A percentile compares a stretch with the other conserved stretches of the same genome.
Evolutionary conservation across 2,797 vertebrate genomes (phyloP).

Genomic region (Neostethus bicornis): DNA sequence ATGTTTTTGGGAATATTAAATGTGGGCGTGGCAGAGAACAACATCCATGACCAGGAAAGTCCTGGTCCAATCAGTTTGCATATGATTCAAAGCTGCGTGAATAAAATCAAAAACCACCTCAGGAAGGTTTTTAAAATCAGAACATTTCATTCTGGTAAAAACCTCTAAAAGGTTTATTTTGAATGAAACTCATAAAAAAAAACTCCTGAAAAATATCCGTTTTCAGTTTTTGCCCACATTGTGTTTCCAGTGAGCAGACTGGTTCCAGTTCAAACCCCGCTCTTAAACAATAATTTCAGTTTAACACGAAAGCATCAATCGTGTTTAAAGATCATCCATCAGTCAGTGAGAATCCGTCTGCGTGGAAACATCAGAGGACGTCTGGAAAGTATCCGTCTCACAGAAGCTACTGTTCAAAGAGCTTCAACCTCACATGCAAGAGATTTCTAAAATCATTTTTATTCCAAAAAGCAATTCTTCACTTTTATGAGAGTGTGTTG

Average conservation of each 20-base stretch:
- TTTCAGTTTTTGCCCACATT: not conserved
- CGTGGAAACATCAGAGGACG: constrained; percentile 58
- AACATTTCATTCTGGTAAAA: no score
- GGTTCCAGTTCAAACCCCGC: constrained; percentile 74
- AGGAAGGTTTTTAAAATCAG: no score
- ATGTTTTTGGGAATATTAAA: no score
- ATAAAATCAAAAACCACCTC: no score
- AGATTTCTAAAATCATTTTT: constrained; percentile 53
- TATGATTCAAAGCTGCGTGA: no score
- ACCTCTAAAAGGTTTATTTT: no score
- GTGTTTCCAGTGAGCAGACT: constrained; percentile 35
- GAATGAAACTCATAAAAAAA: no score
- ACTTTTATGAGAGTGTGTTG: constrained; percentile 61
- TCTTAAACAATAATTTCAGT: constrained; percentile 77
- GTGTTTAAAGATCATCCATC: constrained; percentile 81
- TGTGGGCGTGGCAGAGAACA: no score
- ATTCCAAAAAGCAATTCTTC: constrained; percentile 53
- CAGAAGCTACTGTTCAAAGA: constrained; percentile 76
- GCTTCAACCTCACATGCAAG: constrained; percentile 51
- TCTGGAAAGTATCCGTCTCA: constrained; percentile 61
- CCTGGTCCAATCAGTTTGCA: no score
- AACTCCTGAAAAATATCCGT: not conserved
- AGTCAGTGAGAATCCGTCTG: constrained; percentile 62
- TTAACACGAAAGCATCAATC: constrained; percentile 80
- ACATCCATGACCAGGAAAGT: no score